Evolutionary conservation across 2,797 vertebrate species (phyloP).

Genomic region (Danio jaintianensis): DNA sequence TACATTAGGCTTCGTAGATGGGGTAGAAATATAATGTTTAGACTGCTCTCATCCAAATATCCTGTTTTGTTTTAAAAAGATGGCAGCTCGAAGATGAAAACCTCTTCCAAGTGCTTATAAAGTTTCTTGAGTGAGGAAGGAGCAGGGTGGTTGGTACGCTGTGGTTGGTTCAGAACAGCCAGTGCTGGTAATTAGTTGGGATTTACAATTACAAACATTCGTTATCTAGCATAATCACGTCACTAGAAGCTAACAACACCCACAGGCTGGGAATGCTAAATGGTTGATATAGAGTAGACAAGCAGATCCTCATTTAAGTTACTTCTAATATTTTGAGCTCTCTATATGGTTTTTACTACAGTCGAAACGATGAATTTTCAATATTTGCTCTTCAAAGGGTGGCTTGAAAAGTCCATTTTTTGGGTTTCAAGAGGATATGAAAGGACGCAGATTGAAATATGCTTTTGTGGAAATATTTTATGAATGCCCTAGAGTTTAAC

Average conservation of each 20-base stretch:
- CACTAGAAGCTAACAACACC: neutral
- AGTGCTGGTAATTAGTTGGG: neutral
- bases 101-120: slow-evolving; percentile 27
- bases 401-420: slow-evolving; percentile 8
- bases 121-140: slow-evolving; percentile 22
- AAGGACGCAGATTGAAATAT: neutral
- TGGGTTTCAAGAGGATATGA: neutral
- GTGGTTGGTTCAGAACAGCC: slow-evolving; percentile 14
- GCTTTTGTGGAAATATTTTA: too few species aligned
- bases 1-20: neutral
- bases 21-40: slow-evolving; percentile 7
- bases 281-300: slow-evolving; percentile 10
- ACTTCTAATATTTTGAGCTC: neutral
- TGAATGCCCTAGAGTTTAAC: too few species aligned
- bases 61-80: slow-evolving; percentile 23
- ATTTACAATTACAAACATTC: neutral
- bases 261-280: neutral
- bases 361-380: slow-evolving; percentile 16
- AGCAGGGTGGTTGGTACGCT: slow-evolving; percentile 1
- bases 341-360: slow-evolving; percentile 7
- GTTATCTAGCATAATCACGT: neutral
- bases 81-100: slow-evolving; percentile 27
- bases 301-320: slow-evolving; percentile 16
- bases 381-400: neutral
- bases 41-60: slow-evolving; percentile 20